Conservation (phyloP, 2,797 vertebrate genomes). For the Hyperoplus lanceolatus region DNA sequence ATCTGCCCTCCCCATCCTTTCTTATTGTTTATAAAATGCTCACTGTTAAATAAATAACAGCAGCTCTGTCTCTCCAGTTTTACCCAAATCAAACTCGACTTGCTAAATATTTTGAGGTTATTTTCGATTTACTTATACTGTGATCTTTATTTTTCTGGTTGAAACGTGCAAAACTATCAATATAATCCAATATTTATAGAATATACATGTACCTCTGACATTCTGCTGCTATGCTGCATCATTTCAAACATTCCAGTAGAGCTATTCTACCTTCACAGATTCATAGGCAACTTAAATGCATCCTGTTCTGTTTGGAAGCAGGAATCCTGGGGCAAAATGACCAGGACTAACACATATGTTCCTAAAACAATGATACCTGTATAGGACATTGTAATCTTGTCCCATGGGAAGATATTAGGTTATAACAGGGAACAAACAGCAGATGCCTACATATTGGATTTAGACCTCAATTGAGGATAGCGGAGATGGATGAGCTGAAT, state of each 20-base stretch:
- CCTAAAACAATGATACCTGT: conserved; percentile 19
- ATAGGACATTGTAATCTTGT: conserved; percentile 4
- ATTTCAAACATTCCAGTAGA: background rate
- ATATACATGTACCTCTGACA: background rate
- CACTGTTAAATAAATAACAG: conserved; percentile 27
- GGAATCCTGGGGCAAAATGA: background rate
- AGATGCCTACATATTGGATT: conserved; percentile 55
- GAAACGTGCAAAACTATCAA: background rate
- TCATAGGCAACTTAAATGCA: background rate
- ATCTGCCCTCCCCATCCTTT: conserved; percentile 7
- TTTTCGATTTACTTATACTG: background rate
- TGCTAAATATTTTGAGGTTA: background rate
- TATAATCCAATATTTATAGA: background rate
- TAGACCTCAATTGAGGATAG: conserved; percentile 45
- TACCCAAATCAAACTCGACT: conserved; percentile 3
- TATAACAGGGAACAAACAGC: conserved; percentile 22
- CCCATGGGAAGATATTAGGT: conserved; percentile 25
- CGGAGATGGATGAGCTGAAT: conserved; percentile 74
- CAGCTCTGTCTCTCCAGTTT: background rate
- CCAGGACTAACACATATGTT: background rate
- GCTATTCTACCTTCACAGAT: no score
- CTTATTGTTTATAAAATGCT: conserved; percentile 32
- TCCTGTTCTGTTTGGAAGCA: background rate
- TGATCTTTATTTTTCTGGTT: background rate
- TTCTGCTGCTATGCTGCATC: background rate